Base-by-base conservation (phyloP, 2,113 vertebrate genomes). In the Grammomys surdaster region DNA sequence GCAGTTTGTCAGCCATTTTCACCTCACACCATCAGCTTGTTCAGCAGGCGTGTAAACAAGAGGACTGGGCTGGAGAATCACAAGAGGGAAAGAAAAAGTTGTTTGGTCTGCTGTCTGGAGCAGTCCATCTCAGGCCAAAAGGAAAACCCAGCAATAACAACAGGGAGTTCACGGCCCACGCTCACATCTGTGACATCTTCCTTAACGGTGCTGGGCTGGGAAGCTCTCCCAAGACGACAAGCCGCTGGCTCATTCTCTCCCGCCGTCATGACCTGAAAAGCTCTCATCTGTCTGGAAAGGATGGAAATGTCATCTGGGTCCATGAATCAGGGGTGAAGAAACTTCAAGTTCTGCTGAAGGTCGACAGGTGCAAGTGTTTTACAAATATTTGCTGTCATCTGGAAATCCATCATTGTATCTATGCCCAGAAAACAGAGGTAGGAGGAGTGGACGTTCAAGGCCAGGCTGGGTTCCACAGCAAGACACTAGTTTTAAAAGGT, bases 11-110 rank as follows among this genome's bases (percentile, higher is more conserved):
- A 97, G 88, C 78, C 73, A 69, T 96, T 97, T 97, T 20, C 92
- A 58, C 91, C 46, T 96, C 92, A 90, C 56, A 19, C 13, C 77
- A 1, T 93, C 46, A 63, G 88, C 67, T 93, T 96, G 97, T 60
- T 26, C 73, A 97, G 85, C 94, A 88, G 94, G 91, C 95, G 88
- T 63, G 80, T 97, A 98, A 98, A 87, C 97, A 98, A 95, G 93
- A 90, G 40, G 82, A n/a, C 86, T 94, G 96, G 97, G 95, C 86
- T 69, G 14, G 56, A 95, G 80, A 92, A 93, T 92, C 63, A 90
- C 95, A 92, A 86, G 73, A 97, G 96, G 84, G 26, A 0, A 31
- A 97, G 88, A 95, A 89, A 89, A 81, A 80, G 84, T 33, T 97
- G 75, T 96, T 96, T 98, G 95, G 89, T 96, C 96, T 97, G 88